Conservation (phyloP, 1,140 invertebrate genomes). For the Drosophila leontia region DNA sequence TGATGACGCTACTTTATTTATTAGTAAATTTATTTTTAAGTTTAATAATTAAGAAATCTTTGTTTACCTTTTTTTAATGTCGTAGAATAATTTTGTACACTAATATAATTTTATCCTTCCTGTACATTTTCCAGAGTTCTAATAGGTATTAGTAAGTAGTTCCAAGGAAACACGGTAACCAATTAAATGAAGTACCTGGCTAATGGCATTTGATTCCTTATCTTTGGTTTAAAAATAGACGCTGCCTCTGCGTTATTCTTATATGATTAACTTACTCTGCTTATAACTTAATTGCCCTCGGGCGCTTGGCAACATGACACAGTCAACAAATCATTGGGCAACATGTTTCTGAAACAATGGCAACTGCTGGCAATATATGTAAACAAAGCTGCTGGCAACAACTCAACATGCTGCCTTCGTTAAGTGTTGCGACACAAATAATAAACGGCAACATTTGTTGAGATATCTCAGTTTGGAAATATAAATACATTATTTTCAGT, state of each 20-base stretch:
- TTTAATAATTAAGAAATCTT: too few species aligned
- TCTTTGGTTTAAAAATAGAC: slow-evolving; percentile 9
- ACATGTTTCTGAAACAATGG: slow-evolving; percentile 16
- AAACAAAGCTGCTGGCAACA: neutral
- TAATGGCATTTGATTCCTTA: slow-evolving; percentile 6
- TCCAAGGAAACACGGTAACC: too few species aligned
- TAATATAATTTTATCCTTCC: neutral
- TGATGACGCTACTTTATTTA: too few species aligned
- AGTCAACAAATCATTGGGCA: slow-evolving; percentile 5
- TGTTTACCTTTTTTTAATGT: too few species aligned
- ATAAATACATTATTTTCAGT: too few species aligned
- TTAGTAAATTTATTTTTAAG: too few species aligned
- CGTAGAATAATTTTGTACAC: neutral
- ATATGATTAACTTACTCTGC: slow-evolving; percentile 10
- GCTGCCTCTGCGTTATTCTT: neutral
- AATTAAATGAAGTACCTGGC: slow-evolving; percentile 3
- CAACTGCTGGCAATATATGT: neutral
- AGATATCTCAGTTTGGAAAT: neutral
- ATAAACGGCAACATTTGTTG: slow-evolving; percentile 22
- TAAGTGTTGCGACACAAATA: slow-evolving; percentile 36
- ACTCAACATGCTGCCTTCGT: slow-evolving; percentile 35
- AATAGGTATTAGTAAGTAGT: too few species aligned
- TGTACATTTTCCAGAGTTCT: neutral
- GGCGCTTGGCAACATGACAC: slow-evolving; percentile 13
- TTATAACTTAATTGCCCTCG: slow-evolving; percentile 7